Evolutionary conservation across 2,797 vertebrate species (phyloP), one percentile per base, ranked within the genome.

Genomic region (Fratercula arctica): DNA sequence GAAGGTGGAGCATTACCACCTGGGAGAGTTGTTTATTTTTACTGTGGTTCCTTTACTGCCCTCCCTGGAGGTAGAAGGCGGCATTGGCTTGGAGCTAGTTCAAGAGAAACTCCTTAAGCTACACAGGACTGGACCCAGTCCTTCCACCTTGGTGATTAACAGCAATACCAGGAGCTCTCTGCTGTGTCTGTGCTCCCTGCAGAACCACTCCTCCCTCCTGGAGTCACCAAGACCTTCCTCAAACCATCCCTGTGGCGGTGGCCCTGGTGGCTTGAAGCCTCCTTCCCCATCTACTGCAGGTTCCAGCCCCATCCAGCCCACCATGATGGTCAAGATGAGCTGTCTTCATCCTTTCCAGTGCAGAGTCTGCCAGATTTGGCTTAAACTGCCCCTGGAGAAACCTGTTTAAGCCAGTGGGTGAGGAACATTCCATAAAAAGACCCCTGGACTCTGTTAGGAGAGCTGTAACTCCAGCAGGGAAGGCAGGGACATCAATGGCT

Each of bases 271-370:
- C 26, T 23, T 13, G 28, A 53, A 82, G 21, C 41, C 25, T 85
- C 63, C 15, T 15, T 61, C 48, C 7, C 13, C n/a, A 25, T 12
- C 19, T 69, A 19, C 63, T 53, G 24, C 21, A 18, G 54, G 45
- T 28, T 76, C 25, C 86, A 90, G 37, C 41, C 25, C 35, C 54
- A 48, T 60, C 45, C 75, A 66, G 61, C 37, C 37, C n/a, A 33
- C 17, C 9, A 16, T 0, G 0, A 10, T 56, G 53, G 43, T 50
- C 26, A 35, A 39, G 39, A 25, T 14, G 45, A 68, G 11, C 1
- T 0, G n/a, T 73, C 54, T 60, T 56, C 46, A 61, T 28, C 64
- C 0, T 7, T 33, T 31, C 28, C 56, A 23, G n/a, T 24, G 19
- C 18, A 45, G 23, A 60, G 3, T 29, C 31, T 69, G 14, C 15